These are phyloP conservation scores for Catamblyrhynchus diadema DNA, from an alignment of 2,797 vertebrate species.

Conservation along the genomic window DNA sequence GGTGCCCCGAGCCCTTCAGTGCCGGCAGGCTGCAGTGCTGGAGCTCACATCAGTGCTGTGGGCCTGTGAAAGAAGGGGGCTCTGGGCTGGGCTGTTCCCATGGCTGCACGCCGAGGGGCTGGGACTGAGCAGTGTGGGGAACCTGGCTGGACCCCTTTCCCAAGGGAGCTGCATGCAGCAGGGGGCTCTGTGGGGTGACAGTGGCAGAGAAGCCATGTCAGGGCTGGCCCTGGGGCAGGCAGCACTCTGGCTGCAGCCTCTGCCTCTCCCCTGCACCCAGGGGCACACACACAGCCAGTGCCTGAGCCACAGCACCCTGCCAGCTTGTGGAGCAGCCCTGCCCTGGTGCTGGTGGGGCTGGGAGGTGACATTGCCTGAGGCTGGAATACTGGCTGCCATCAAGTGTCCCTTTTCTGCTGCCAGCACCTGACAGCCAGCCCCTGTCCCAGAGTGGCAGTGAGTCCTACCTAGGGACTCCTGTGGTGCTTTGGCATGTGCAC, in stretches of 20 bases:
- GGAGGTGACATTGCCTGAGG: background rate
- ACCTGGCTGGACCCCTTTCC: background rate
- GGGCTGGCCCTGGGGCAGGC: background rate
- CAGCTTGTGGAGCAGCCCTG: background rate
- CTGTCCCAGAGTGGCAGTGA: background rate
- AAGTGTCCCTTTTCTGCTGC: background rate
- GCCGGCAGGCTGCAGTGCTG: background rate
- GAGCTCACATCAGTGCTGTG: rapidly evolving
- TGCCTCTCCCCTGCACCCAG: background rate
- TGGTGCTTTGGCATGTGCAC: background rate
- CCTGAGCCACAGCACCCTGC: background rate
- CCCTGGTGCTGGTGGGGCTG: background rate
- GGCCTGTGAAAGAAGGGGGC: background rate
- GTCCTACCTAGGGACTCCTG: background rate
- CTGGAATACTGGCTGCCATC: background rate
- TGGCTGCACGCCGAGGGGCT: background rate
- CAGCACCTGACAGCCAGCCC: background rate
- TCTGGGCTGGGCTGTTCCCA: background rate
- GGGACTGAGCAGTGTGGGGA: background rate
- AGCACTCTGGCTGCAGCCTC: background rate
- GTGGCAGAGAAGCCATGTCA: rapidly evolving
- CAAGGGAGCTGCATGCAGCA: background rate
- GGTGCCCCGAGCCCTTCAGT: background rate
- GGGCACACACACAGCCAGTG: rapidly evolving
- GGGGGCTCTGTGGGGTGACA: background rate